Evolutionary conservation across 1,140 invertebrate species (phyloP).

Genomic region (Onthophagus taurus): DNA sequence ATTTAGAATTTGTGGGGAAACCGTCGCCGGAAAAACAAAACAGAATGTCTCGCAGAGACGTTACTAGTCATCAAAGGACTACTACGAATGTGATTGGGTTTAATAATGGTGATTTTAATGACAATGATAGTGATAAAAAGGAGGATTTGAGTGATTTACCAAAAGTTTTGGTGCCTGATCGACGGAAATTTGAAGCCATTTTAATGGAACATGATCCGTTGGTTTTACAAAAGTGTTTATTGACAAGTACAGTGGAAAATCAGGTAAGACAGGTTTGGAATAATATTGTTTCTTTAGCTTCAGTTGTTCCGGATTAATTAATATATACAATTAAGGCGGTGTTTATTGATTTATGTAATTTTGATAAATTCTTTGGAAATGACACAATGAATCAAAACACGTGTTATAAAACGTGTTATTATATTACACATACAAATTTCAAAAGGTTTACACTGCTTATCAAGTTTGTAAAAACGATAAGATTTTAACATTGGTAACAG

Average conservation of each 20-base stretch:
- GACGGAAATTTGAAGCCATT: constrained; percentile 69
- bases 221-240: constrained; percentile 72
- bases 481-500: too few relatives aligned
- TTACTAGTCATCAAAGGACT: constrained; percentile 4
- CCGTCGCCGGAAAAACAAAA: constrained; percentile 12
- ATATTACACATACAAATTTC: too few relatives aligned
- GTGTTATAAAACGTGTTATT: too few relatives aligned
- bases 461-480: too few relatives aligned
- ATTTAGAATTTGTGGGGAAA: constrained; percentile 37
- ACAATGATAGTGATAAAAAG: constrained; percentile 17
- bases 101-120: constrained; percentile 12
- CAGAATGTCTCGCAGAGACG: background rate
- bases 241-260: constrained; percentile 74
- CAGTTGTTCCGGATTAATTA: too few relatives aligned
- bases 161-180: constrained; percentile 46
- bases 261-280: constrained; percentile 61
- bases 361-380: too few relatives aligned
- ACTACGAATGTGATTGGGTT: constrained; percentile 6
- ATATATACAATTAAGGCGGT: too few relatives aligned
- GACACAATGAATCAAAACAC: too few relatives aligned
- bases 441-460: too few relatives aligned
- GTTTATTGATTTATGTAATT: too few relatives aligned
- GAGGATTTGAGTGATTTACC: constrained; percentile 27
- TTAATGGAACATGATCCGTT: constrained; percentile 68
- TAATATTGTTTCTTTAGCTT: too few relatives aligned